phyloP scores from a whole-genome alignment of 2,113 vertebrate species.

The Eira barbara region DNA sequence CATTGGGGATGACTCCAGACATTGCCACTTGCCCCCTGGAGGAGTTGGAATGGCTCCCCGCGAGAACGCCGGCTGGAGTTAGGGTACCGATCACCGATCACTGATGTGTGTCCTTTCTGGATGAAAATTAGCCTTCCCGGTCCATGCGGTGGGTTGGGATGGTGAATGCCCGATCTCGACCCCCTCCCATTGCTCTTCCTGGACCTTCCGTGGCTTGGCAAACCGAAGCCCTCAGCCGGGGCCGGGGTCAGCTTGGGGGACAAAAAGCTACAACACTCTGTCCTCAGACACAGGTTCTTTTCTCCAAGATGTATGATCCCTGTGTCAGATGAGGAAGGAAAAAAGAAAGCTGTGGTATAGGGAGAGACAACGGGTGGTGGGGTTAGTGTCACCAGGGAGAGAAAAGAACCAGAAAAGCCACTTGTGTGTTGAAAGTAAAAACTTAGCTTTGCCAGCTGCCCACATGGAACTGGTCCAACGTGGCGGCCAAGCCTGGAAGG shows the following conservation, averaged over 20 bases:
- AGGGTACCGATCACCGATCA: background rate
- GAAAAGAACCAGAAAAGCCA: constrained; percentile 39
- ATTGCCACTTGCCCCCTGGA: rapidly evolving
- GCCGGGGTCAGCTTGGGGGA: background rate
- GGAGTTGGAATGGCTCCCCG: background rate
- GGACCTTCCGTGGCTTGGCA: background rate
- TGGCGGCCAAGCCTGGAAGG: background rate
- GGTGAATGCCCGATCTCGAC: background rate
- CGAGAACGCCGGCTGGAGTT: background rate
- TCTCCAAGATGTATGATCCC: rapidly evolving
- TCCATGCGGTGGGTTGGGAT: background rate
- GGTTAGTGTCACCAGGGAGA: background rate
- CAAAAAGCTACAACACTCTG: background rate
- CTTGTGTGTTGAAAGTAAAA: constrained; percentile 41
- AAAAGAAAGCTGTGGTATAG: background rate
- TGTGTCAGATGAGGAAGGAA: background rate
- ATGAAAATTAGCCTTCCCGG: background rate
- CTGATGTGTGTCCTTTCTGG: background rate
- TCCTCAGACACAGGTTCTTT: background rate
- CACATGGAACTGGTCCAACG: background rate
- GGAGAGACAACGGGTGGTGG: background rate
- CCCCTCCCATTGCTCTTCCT: background rate
- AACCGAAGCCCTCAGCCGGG: background rate
- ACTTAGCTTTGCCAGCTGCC: background rate
- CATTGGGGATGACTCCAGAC: background rate